Evolutionary conservation across 30 jellyfish, hydroid and myxozoan species (phyloP).

Genomic region (Phacellophora camtschatica): DNA sequence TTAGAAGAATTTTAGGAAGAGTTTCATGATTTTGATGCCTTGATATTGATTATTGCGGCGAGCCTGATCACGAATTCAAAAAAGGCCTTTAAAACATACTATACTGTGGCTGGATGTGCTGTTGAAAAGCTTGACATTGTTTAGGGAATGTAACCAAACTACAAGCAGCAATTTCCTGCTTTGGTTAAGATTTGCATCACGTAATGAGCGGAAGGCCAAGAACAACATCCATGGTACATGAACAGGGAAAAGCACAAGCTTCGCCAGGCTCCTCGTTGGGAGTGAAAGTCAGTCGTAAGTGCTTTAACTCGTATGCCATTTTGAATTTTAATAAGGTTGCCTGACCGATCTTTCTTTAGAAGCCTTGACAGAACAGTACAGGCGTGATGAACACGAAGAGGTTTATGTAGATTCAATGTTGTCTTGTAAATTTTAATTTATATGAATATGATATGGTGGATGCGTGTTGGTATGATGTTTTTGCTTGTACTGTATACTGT

Average conservation of each 20-base stretch:
- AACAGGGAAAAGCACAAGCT: conserved; percentile 62
- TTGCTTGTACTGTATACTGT: too few species aligned
- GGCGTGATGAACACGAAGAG: too few species aligned
- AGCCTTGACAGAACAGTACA: too few species aligned
- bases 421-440: too few species aligned
- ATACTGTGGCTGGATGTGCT: too few species aligned
- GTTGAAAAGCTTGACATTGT: background rate
- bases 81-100: too few species aligned
- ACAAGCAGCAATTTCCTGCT: background rate
- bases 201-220: conserved; percentile 84
- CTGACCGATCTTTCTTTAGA: too few species aligned
- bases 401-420: too few species aligned
- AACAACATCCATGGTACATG: conserved; percentile 80
- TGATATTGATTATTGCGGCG: background rate
- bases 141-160: conserved; percentile 37
- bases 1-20: background rate
- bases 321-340: background rate
- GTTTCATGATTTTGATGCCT: background rate
- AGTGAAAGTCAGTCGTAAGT: conserved; percentile 85
- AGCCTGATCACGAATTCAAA: too few species aligned
- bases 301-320: conserved; percentile 22
- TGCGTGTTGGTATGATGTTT: too few species aligned
- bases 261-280: conserved; percentile 79
- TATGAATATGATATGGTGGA: too few species aligned
- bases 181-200: conserved; percentile 1